These are phyloP conservation scores for Atta colombica DNA, from an alignment of 1,140 invertebrate species.

Conservation along the genomic window DNA sequence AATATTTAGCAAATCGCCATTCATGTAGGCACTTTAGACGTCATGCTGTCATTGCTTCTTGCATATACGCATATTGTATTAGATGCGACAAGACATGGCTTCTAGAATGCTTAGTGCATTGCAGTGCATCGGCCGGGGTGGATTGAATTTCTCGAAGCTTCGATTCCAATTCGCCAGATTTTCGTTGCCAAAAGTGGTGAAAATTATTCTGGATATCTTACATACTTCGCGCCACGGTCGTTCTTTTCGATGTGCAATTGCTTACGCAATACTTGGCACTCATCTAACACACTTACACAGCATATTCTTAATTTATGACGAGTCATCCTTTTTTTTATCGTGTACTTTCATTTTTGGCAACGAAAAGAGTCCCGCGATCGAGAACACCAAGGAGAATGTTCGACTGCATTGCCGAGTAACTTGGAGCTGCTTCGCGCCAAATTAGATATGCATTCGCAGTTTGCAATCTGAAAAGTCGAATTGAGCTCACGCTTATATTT, in stretches of 20 bases:
- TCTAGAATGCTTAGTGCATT: slow-evolving; percentile 76
- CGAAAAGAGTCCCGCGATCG: slow-evolving; percentile 48
- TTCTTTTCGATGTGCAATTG: slow-evolving; percentile 19
- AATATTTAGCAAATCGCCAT: slow-evolving; percentile 68
- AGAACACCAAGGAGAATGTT: slow-evolving; percentile 50
- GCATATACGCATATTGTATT: slow-evolving; percentile 69
- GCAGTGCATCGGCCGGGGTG: slow-evolving; percentile 71
- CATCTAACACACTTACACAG: slow-evolving; percentile 38
- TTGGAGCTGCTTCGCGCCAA: slow-evolving; percentile 59
- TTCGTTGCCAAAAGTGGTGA: slow-evolving; percentile 64
- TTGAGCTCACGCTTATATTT: slow-evolving; percentile 26
- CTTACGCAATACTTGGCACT: slow-evolving; percentile 58
- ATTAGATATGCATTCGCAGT: slow-evolving; percentile 63
- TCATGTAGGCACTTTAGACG: slow-evolving; percentile 74
- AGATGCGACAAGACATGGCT: slow-evolving; percentile 73
- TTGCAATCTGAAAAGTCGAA: slow-evolving; percentile 41
- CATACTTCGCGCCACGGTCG: slow-evolving; percentile 36
- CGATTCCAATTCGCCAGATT: neutral
- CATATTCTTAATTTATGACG: slow-evolving; percentile 42
- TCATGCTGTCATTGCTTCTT: slow-evolving; percentile 75
- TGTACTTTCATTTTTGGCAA: slow-evolving; percentile 67
- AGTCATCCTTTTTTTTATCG: slow-evolving; percentile 28
- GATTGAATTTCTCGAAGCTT: slow-evolving; percentile 46
- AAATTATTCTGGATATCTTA: neutral
- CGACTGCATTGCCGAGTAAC: slow-evolving; percentile 70